Conservation (phyloP, 2,797 vertebrate genomes). For the Girardinus metallicus region DNA sequence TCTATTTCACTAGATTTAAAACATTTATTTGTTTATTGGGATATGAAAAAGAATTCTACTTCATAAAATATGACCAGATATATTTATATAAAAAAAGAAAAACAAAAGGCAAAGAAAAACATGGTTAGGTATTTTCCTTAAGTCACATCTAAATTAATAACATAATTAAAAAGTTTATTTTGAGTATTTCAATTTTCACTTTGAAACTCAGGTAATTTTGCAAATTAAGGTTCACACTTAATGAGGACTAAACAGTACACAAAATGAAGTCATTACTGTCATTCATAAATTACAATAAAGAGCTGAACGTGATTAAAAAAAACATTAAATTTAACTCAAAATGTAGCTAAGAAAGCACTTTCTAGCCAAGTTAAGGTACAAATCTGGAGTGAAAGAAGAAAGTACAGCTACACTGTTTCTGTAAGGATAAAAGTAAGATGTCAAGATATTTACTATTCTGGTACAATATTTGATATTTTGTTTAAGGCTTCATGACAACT, state of each 20-base stretch:
- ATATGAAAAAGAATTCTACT: not conserved
- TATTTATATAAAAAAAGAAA: no score
- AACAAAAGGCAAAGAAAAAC: no score
- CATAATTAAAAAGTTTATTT: no score
- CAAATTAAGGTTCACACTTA: no score
- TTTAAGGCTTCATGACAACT: conserved; percentile 13
- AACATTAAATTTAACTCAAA: not conserved
- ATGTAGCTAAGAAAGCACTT: conserved; percentile 36
- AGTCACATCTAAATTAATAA: no score
- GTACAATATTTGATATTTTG: conserved; percentile 15
- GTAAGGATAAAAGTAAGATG: conserved; percentile 19
- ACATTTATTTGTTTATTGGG: not conserved
- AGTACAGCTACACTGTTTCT: conserved; percentile 49
- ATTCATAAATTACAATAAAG: conserved; percentile 9
- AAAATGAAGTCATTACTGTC: not conserved
- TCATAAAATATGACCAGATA: not conserved
- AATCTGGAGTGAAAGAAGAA: conserved; percentile 39
- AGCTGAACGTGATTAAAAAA: conserved; percentile 20
- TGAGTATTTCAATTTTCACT: no score
- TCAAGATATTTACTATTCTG: not conserved
- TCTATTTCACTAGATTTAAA: not conserved
- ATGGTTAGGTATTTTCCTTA: no score
- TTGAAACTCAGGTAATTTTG: no score
- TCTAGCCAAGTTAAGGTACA: conserved; percentile 45
- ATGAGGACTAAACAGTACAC: not conserved